Conservation (phyloP, 2,888 invertebrate species). For the Eupithecia vulgata region DNA sequence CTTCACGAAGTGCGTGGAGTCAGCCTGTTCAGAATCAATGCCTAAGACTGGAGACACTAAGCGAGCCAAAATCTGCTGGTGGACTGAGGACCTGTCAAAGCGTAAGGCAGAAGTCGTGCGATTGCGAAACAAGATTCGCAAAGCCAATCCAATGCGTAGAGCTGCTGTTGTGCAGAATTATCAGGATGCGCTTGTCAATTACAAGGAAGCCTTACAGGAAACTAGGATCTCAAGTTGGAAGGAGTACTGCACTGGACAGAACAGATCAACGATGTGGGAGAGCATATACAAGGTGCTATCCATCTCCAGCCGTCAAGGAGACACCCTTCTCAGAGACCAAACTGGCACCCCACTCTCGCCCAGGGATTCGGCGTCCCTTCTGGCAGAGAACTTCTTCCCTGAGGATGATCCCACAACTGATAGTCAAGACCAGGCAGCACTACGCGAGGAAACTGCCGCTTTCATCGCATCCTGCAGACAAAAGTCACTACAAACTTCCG, state of each 20-base stretch:
- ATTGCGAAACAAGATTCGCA: not conserved
- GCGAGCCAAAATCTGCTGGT: not conserved
- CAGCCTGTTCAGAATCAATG: not conserved
- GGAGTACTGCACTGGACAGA: conserved; percentile 8
- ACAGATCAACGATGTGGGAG: not conserved
- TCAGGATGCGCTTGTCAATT: not conserved
- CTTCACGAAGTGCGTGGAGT: not conserved
- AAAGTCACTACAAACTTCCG: conserved; percentile 25
- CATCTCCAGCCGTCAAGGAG: not conserved
- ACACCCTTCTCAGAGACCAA: not conserved
- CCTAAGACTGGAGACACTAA: not conserved
- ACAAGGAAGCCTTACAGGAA: not conserved
- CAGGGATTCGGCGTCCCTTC: not conserved
- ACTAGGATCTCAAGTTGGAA: conserved; percentile 1
- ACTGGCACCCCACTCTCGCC: not conserved
- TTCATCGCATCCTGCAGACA: no score
- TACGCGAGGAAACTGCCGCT: no score
- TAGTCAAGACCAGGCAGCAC: not conserved
- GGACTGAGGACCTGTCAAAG: not conserved
- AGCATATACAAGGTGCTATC: not conserved
- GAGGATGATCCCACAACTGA: not conserved
- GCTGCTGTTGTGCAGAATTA: not conserved
- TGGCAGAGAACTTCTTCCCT: conserved; percentile 1
- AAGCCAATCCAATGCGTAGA: not conserved
- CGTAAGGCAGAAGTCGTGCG: not conserved